Evolutionary conservation across 2,888 invertebrate genomes (phyloP).

Genomic region (Habrosyne pyritoides): DNA sequence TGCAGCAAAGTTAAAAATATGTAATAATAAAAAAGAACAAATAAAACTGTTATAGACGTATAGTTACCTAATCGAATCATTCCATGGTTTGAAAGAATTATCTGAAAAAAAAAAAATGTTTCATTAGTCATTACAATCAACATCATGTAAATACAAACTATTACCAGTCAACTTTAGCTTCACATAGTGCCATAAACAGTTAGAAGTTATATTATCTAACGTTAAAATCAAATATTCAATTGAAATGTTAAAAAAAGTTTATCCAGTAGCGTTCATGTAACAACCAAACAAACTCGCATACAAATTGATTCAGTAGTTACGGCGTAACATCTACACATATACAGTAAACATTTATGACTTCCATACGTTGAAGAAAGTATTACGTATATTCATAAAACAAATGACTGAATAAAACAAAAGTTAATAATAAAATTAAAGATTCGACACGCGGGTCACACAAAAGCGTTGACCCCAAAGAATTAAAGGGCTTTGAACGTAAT

Average conservation of each 20-base stretch:
- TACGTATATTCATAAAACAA: not conserved
- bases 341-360: not conserved
- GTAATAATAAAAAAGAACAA: too few species aligned
- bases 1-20: too few species aligned
- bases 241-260: not conserved
- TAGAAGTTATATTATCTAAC: not conserved
- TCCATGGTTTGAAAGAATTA: not conserved
- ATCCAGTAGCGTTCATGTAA: not conserved
- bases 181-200: too few species aligned
- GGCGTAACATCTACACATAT: not conserved
- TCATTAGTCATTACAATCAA: not conserved
- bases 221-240: not conserved
- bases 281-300: not conserved
- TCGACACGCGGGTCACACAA: conserved; percentile 1
- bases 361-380: not conserved
- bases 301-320: conserved; percentile 1
- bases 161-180: too few species aligned
- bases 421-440: conserved; percentile 5
- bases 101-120: not conserved
- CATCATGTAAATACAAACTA: not conserved
- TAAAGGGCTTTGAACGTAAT: conserved; percentile 4
- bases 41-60: too few species aligned
- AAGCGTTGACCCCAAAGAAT: conserved; percentile 3
- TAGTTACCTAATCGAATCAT: not conserved
- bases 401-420: not conserved